Base-by-base conservation (phyloP, 2,113 vertebrate species). In the Silurus glanis region DNA sequence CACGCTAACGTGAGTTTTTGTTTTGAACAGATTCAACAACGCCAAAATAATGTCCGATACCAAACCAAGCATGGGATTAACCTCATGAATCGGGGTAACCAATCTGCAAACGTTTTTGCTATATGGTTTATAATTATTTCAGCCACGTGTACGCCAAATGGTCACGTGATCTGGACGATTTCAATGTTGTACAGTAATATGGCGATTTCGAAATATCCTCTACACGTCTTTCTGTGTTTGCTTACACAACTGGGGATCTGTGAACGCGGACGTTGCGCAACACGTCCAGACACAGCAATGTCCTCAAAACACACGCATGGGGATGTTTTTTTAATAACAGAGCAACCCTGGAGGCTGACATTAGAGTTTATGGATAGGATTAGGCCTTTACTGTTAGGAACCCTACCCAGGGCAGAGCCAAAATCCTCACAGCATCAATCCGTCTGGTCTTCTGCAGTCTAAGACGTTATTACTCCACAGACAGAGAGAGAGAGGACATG, bases 401-500 rank as follows among this genome's bases (percentile, higher is more conserved):
- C 75, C 80, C 59, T 55, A 78, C 74, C 25, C 58, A 81, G 72
- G 80, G 69, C 47, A 69, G 51, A 79, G 80, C 85, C 56, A 76
- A 76, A 87, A 59, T 80, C 82, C 79, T 84, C 87, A 62, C 83
- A 56, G 89, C 85, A 28, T 66, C 75, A 61, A 25, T 85, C 78
- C 84, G 80, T 85, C 84, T 88, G 83, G 83, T 81, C 37, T 45
- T 83, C 82, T 53, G 76, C 82, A 5, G 53, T 83, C 74, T 86
- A 82, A 86, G 79, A 69, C 80, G 21, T 83, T 66, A 78, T 45
- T 83, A 84, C 76, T 66, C 53, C 67, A 79, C 28, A 37, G 69
- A 62, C 86, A 82, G 89, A 91, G 51, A 85, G 51, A 85, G 75
- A 71, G 55, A 58, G 78, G 84, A 91, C 90, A 91, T 90, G 91